Conservation (phyloP, 2,888 invertebrate species). For the Dicyrtoma fusca region DNA sequence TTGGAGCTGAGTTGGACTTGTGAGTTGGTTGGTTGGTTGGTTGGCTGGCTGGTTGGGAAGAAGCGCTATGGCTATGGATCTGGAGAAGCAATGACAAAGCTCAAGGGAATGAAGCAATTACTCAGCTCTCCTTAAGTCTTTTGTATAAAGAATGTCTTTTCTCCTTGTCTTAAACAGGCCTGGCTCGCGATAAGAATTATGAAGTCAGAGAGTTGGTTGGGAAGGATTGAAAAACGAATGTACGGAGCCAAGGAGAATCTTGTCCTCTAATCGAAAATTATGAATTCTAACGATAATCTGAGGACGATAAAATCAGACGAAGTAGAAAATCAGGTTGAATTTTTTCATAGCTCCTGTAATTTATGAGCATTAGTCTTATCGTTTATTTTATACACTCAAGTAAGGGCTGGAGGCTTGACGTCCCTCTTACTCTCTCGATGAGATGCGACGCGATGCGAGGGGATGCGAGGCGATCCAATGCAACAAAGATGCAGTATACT, state of each 20-base stretch:
- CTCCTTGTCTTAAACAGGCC: constrained; percentile 12
- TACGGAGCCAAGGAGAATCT: constrained; percentile 12
- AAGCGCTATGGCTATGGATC: neutral
- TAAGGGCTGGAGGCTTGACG: constrained; percentile 20
- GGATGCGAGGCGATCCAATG: too few relatives aligned
- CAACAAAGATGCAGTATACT: too few relatives aligned
- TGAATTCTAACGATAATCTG: constrained; percentile 45
- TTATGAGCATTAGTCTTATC: constrained; percentile 43
- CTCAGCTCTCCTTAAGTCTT: constrained; percentile 30
- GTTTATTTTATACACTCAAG: constrained; percentile 41
- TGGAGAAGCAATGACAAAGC: neutral
- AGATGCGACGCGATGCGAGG: too few relatives aligned
- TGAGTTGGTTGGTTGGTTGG: too few relatives aligned
- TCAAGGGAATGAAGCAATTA: constrained; percentile 25
- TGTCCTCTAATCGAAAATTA: constrained; percentile 41
- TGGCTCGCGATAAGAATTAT: constrained; percentile 19
- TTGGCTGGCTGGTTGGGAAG: too few relatives aligned
- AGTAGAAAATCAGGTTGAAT: constrained; percentile 52
- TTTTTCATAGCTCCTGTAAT: constrained; percentile 44
- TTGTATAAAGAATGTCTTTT: constrained; percentile 29
- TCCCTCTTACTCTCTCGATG: constrained; percentile 18
- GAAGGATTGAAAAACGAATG: constrained; percentile 22
- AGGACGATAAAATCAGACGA: constrained; percentile 42
- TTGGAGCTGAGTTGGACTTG: too few relatives aligned
- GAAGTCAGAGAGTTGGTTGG: neutral